Percentiles rank a stretch among this genome's conserved stretches.
Evolutionary conservation across 2,888 invertebrate species (phyloP).

Genomic region (Scrobipalpa costella): DNA sequence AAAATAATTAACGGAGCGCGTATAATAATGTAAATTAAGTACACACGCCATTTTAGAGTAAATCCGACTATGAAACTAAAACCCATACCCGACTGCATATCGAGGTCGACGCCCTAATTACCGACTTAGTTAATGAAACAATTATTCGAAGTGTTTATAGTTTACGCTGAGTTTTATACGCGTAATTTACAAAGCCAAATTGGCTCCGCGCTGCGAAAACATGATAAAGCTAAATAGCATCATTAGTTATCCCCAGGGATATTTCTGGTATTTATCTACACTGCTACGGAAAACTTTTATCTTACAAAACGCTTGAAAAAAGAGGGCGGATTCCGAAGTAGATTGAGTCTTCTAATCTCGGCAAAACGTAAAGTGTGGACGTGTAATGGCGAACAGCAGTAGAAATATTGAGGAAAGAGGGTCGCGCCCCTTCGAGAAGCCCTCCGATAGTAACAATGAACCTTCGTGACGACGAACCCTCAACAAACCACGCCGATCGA

Average conservation of each 20-base stretch:
- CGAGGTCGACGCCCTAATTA: conserved; percentile 7
- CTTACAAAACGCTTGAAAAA: background rate
- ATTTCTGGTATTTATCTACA: background rate
- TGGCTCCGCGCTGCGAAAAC: background rate
- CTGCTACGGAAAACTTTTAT: conserved; percentile 8
- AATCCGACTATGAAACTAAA: background rate
- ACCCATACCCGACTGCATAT: background rate
- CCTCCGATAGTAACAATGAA: conserved; percentile 8
- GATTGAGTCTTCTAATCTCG: conserved; percentile 20
- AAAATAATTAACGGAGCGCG: background rate
- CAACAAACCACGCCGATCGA: background rate
- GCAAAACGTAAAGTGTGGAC: conserved; percentile 22
- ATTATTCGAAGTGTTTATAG: background rate
- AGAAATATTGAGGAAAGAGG: conserved; percentile 14
- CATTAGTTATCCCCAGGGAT: conserved; percentile 8
- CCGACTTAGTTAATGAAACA: conserved; percentile 7
- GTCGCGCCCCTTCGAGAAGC: conserved; percentile 8
- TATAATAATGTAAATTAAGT: background rate
- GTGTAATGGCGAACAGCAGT: conserved; percentile 12
- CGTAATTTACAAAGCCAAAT: background rate
- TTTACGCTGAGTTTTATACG: background rate
- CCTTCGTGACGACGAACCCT: background rate
- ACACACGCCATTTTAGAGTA: conserved; percentile 6
- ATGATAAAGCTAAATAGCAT: background rate
- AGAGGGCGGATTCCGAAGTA: background rate